These are phyloP conservation scores for Podarcis raffonei DNA, from an alignment of 2,113 vertebrate species.

Conservation along the genomic window DNA sequence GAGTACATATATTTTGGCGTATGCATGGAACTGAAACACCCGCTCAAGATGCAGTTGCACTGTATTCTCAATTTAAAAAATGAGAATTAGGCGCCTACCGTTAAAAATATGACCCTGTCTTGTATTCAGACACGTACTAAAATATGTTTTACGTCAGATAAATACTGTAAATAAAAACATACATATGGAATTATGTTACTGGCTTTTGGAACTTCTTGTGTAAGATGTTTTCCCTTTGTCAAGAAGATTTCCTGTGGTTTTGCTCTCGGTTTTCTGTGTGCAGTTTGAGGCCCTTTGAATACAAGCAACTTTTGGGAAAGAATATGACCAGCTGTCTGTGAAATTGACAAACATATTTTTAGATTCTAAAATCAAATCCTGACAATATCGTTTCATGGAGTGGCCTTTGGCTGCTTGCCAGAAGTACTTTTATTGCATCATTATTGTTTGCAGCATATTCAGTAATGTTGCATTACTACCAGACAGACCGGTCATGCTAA, in stretches of 20 bases:
- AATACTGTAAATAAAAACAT: neutral
- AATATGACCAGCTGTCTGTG: neutral
- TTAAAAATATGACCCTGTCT: neutral
- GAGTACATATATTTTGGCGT: too few species aligned
- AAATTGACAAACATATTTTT: neutral
- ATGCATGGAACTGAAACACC: too few species aligned
- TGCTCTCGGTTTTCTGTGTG: too few species aligned
- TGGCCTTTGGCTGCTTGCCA: conserved; percentile 4
- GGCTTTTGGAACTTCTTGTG: fast-evolving
- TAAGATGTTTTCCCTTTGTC: fast-evolving
- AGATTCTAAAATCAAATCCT: neutral
- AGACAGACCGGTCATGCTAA: neutral
- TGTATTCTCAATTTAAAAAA: too few species aligned
- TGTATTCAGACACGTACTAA: neutral
- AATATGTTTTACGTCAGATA: neutral
- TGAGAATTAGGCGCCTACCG: neutral
- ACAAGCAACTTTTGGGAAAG: neutral
- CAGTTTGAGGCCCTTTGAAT: neutral
- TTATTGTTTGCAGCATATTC: neutral
- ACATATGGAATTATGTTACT: neutral
- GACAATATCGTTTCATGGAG: conserved; percentile 2
- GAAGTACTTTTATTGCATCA: neutral
- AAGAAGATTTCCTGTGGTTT: neutral
- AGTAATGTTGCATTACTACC: conserved; percentile 2
- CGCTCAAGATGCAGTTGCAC: too few species aligned